Evolutionary conservation across 2,797 vertebrate genomes (phyloP).

Genomic region (Rhyacichthys aspro): DNA sequence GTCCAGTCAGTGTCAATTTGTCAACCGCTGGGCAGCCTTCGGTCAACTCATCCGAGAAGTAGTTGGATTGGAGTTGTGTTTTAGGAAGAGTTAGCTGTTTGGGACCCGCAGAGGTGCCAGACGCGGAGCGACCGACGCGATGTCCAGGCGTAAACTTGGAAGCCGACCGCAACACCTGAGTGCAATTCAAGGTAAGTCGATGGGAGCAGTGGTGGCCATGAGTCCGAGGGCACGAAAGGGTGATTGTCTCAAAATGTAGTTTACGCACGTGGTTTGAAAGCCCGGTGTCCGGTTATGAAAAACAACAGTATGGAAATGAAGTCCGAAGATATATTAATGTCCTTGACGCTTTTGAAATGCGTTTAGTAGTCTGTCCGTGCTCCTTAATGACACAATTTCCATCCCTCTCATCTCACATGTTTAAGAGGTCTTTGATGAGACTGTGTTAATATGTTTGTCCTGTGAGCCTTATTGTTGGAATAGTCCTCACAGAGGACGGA

Average conservation of each 20-base stretch:
- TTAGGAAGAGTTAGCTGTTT: constrained; percentile 1
- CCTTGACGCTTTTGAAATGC: not conserved
- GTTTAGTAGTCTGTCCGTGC: no score
- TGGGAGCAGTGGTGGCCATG: not conserved
- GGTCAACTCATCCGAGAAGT: constrained; percentile 36
- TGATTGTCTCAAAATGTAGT: not conserved
- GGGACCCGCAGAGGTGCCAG: constrained; percentile 43
- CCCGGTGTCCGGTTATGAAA: constrained; percentile 1
- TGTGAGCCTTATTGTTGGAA: constrained; percentile 27
- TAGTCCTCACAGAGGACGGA: constrained; percentile 57
- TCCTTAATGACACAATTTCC: no score
- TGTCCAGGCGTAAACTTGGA: constrained; percentile 87
- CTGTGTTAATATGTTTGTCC: constrained; percentile 36
- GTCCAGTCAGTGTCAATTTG: constrained; percentile 36
- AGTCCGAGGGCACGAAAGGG: not conserved
- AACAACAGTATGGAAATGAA: not conserved
- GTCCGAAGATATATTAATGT: not conserved
- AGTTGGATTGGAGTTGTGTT: constrained; percentile 19
- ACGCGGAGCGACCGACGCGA: constrained; percentile 56
- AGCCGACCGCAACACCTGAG: constrained; percentile 87
- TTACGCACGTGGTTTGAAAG: constrained; percentile 20
- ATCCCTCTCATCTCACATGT: no score
- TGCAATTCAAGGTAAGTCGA: constrained; percentile 78
- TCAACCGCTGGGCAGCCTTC: constrained; percentile 17
- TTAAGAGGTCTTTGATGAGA: not conserved